Percentiles rank a stretch among this genome's conserved stretches.
Conservation (phyloP, 2,888 invertebrate species). For the Dicroscelio sp. region DNA sequence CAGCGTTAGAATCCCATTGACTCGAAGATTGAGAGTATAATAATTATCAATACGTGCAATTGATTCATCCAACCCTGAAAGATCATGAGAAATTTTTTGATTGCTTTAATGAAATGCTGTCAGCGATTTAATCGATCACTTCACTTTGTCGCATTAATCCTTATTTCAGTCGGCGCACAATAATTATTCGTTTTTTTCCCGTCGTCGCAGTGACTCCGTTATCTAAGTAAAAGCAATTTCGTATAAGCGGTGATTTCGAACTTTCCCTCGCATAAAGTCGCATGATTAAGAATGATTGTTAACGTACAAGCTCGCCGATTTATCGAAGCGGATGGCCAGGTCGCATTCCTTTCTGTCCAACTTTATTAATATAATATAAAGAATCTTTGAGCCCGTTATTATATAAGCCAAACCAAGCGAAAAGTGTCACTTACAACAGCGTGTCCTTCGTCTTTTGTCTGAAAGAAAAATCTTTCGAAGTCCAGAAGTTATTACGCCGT, state of each 20-base stretch:
- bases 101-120: slow-evolving; percentile 40
- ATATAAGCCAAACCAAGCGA: slow-evolving; percentile 42
- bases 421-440: slow-evolving; percentile 54
- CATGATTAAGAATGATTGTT: slow-evolving; percentile 45
- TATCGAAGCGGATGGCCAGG: slow-evolving; percentile 19
- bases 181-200: slow-evolving; percentile 43
- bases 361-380: slow-evolving; percentile 42
- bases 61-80: slow-evolving; percentile 3
- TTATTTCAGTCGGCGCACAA: slow-evolving; percentile 10
- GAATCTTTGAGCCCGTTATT: slow-evolving; percentile 26
- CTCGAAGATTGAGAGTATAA: background rate
- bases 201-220: slow-evolving; percentile 19
- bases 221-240: slow-evolving; percentile 54
- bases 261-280: slow-evolving; percentile 45
- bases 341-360: slow-evolving; percentile 32
- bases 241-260: slow-evolving; percentile 46
- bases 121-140: slow-evolving; percentile 14
- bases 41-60: background rate
- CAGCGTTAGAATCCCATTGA: too few relatives aligned
- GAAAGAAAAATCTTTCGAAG: slow-evolving; percentile 25
- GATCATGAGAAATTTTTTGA: slow-evolving; percentile 2
- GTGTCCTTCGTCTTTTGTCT: slow-evolving; percentile 38
- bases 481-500: slow-evolving; percentile 36
- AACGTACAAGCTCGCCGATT: slow-evolving; percentile 35
- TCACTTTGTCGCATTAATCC: slow-evolving; percentile 31